These are phyloP conservation scores for Plagodis dolabraria DNA, from an alignment of 2,888 invertebrate genomes.

Conservation along the genomic window DNA sequence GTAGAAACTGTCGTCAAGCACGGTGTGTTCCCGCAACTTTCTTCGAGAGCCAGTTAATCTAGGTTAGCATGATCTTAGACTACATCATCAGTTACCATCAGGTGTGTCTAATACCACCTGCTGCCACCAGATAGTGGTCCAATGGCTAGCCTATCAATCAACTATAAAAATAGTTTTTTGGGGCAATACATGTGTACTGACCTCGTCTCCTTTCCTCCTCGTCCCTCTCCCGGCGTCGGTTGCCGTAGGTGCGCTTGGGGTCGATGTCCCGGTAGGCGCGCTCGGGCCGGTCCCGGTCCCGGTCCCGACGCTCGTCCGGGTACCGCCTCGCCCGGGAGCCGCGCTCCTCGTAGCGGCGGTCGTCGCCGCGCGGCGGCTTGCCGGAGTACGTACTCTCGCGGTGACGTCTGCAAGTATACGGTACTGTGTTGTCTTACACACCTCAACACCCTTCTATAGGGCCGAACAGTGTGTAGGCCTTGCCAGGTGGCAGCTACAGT, in stretches of 20 bases:
- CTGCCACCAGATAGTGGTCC: too few relatives aligned
- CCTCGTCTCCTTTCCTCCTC: slow-evolving; percentile 56
- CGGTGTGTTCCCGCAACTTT: too few relatives aligned
- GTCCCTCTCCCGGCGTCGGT: slow-evolving; percentile 60
- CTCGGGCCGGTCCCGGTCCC: slow-evolving; percentile 58
- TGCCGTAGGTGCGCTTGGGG: slow-evolving; percentile 62
- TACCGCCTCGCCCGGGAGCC: slow-evolving; percentile 51
- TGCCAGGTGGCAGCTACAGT: background rate
- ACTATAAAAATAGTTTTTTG: too few relatives aligned
- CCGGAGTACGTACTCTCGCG: slow-evolving; percentile 79
- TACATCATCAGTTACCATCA: too few relatives aligned
- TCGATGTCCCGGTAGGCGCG: slow-evolving; percentile 71
- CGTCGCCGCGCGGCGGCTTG: slow-evolving; percentile 60
- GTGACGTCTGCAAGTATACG: slow-evolving; percentile 60
- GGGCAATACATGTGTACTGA: slow-evolving; percentile 46
- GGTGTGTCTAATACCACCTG: too few relatives aligned
- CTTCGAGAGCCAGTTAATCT: too few relatives aligned
- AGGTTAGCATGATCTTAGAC: too few relatives aligned
- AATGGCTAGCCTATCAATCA: too few relatives aligned
- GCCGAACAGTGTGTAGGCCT: background rate
- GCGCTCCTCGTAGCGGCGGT: slow-evolving; percentile 61
- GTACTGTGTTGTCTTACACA: background rate
- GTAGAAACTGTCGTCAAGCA: too few relatives aligned
- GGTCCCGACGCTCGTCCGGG: slow-evolving; percentile 54
- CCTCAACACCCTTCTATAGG: background rate